Conservation (phyloP, 2,888 invertebrate genomes). For the Epistrophe eligans region DNA sequence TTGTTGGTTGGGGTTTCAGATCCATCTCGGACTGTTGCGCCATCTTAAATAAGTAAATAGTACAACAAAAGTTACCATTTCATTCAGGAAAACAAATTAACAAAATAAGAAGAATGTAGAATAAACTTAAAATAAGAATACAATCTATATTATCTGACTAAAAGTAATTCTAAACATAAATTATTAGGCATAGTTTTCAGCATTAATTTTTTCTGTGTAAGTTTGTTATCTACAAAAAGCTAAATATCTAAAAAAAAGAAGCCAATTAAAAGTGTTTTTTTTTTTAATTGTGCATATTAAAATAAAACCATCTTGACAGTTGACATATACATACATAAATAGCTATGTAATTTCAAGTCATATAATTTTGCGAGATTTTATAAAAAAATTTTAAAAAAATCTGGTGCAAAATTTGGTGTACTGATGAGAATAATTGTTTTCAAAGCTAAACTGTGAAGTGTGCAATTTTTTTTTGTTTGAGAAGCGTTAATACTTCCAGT, state of each 20-base stretch:
- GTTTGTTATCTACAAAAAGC: constrained; percentile 65
- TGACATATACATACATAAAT: background rate
- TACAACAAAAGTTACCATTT: no score
- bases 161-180: constrained; percentile 14
- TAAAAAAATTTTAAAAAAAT: constrained; percentile 19
- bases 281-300: constrained; percentile 38
- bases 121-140: background rate
- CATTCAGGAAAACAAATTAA: background rate
- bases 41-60: no score
- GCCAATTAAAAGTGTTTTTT: constrained; percentile 42
- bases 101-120: background rate
- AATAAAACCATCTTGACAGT: background rate
- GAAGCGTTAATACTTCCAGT: constrained; percentile 61
- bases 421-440: background rate
- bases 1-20: no score
- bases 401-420: constrained; percentile 39
- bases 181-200: constrained; percentile 56
- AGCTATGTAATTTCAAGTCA: background rate
- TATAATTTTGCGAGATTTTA: background rate
- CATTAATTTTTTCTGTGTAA: constrained; percentile 25
- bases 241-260: constrained; percentile 18
- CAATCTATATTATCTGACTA: background rate
- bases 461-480: constrained; percentile 22
- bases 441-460: constrained; percentile 55
- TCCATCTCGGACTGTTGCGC: no score